Percentiles rank a stretch among this genome's conserved stretches.
phyloP scores from a whole-genome alignment of 2,113 vertebrate genomes.

The Rhinoderma darwinii region DNA sequence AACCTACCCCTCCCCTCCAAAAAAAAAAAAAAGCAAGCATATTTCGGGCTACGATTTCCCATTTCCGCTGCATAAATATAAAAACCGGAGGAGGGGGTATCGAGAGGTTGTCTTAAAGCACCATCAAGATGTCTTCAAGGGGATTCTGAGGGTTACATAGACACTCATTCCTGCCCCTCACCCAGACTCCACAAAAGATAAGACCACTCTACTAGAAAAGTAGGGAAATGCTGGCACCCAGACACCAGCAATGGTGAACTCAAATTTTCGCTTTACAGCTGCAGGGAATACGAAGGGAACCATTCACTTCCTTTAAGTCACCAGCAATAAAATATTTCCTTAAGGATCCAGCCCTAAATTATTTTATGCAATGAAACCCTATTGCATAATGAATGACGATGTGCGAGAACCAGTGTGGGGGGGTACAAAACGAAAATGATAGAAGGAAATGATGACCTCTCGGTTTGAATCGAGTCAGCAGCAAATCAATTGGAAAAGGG shows the following conservation, averaged over 20 bases:
- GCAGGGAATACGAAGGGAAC: background rate
- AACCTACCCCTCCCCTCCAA: background rate
- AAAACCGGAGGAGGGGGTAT: background rate
- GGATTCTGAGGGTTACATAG: background rate
- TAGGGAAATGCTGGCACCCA: background rate
- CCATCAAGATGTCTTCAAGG: conserved; percentile 16
- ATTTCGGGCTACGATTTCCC: background rate
- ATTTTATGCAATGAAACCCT: background rate
- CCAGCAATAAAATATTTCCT: conserved; percentile 14
- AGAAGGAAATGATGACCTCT: background rate
- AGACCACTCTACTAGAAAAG: conserved; percentile 1
- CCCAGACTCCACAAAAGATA: background rate
- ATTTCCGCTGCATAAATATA: conserved; percentile 38
- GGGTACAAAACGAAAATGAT: background rate
- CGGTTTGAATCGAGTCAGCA: background rate
- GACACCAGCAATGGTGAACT: conserved; percentile 42
- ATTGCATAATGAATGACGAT: background rate
- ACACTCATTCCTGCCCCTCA: conserved; percentile 20
- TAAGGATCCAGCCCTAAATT: conserved; percentile 54
- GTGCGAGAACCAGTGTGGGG: background rate
- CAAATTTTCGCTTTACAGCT: background rate
- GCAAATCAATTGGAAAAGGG: background rate
- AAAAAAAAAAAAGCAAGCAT: background rate
- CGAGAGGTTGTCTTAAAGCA: conserved; percentile 38
- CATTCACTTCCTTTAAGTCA: background rate